These are phyloP conservation scores for Onychomys torridus DNA, from an alignment of 2,797 vertebrate genomes.

Conservation along the genomic window DNA sequence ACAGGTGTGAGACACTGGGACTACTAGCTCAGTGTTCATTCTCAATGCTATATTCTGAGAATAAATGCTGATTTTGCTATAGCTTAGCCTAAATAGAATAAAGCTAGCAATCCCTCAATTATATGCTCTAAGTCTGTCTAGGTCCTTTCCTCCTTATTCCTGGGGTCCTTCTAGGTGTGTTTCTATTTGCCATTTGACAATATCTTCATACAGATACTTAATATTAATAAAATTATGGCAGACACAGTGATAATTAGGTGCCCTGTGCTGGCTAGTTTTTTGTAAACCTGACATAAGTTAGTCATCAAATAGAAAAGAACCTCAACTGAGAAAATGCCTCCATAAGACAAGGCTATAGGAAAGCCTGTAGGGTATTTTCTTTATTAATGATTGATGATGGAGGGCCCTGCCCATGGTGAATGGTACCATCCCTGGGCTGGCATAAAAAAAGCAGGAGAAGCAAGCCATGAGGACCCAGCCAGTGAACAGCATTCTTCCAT, in stretches of 20 bases:
- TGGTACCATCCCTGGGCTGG: not conserved
- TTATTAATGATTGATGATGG: not conserved
- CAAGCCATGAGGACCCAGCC: too few relatives aligned
- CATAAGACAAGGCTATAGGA: not conserved
- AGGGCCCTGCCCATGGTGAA: not conserved
- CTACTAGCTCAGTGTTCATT: not conserved
- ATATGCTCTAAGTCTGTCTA: not conserved
- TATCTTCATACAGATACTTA: not conserved
- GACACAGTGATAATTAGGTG: not conserved
- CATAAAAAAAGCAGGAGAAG: too few relatives aligned
- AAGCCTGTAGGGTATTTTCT: not conserved
- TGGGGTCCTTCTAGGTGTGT: not conserved
- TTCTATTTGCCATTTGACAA: conserved; percentile 7
- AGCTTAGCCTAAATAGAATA: not conserved
- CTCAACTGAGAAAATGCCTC: not conserved
- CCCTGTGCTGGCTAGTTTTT: not conserved
- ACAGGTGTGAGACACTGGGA: not conserved
- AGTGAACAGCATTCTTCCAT: too few relatives aligned
- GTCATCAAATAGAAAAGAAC: not conserved
- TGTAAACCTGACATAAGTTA: not conserved
- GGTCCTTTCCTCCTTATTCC: not conserved
- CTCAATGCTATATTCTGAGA: not conserved
- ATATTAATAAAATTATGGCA: not conserved
- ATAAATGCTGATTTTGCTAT: not conserved
- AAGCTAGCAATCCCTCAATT: not conserved